Evolutionary conservation across 2,888 invertebrate genomes (phyloP), one percentile per base, ranked within the genome.

Genomic region (Dinocampus coccinellae): DNA sequence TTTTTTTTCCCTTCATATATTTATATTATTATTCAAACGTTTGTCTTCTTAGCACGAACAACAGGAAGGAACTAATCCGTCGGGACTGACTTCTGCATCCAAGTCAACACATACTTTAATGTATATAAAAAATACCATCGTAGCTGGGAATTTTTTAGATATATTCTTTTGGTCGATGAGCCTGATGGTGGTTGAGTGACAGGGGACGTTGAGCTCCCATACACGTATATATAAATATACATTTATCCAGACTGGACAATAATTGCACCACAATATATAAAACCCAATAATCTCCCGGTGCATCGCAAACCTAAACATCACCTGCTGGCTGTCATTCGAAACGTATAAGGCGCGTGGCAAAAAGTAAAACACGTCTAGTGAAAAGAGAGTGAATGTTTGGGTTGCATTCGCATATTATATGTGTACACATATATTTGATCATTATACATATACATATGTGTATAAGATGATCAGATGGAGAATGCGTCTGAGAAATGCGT

Each of bases 241-340:
- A 42, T 71, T 47, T 60, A 4, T 34, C 65, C 42, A 47, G 34
- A 53, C 58, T 61, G 73, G 70, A 74, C 73, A 72, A 74, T 77
- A 75, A 76, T 76, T 75, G 74, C 70, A 70, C 66, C 61, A 73
- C 73, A 63, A 69, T 75, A 26, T 42, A 68, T 69, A 72, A 76
- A 77, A 76, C 70, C 75, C 70, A 72, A 74, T 69, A 69, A 73
- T 75, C 74, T 75, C 69, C 55, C 68, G 65, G 66, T 68, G 69
- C 64, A 71, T 57, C 65, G 55, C 70, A 63, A 67, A 53, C 73
- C 73, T 71, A 74, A 73, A 72, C 71, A 76, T 73, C 73, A 73
- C 73, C 75, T 75, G 76, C 73, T 72, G 55, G 71, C 75, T 76
- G 74, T 75, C 75, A 75, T 75, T 75, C 74, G 76, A 64, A 71